phyloP scores from a whole-genome alignment of 2,113 vertebrate genomes.

The Thamnophis sirtalis region DNA sequence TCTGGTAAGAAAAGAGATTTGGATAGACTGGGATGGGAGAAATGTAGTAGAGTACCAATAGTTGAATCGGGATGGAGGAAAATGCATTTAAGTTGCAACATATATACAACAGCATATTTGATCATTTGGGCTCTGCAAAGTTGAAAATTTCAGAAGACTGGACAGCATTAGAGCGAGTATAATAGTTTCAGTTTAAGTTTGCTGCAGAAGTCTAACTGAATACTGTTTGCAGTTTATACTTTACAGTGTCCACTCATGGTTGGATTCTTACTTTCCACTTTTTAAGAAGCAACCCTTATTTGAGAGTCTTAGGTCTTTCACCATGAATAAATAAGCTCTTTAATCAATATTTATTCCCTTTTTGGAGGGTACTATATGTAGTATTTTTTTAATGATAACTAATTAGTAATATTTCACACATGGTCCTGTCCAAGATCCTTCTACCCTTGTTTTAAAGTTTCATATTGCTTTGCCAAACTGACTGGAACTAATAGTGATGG shows the following conservation, averaged over 20 bases:
- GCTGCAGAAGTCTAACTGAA: neutral
- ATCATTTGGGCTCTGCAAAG: neutral
- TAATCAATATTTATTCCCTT: neutral
- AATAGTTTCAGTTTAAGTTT: neutral
- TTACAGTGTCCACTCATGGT: neutral
- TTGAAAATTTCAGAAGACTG: neutral
- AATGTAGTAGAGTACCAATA: neutral
- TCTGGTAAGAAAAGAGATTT: slow-evolving; percentile 75
- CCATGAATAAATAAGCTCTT: neutral
- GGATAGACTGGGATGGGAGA: neutral
- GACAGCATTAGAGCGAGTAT: neutral
- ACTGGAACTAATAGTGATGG: neutral
- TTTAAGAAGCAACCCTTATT: neutral
- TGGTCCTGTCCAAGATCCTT: neutral
- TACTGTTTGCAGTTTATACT: neutral
- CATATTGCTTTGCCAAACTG: neutral
- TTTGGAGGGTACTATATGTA: neutral
- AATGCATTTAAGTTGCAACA: neutral
- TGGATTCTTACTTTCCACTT: neutral
- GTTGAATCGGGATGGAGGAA: neutral
- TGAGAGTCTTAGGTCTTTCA: neutral
- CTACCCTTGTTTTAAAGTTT: neutral
- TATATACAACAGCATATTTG: neutral
- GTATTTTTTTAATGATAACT: neutral
- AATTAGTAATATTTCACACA: neutral